Base-by-base conservation (phyloP, 2,113 vertebrate genomes). In the Notarius quadriscutis region DNA sequence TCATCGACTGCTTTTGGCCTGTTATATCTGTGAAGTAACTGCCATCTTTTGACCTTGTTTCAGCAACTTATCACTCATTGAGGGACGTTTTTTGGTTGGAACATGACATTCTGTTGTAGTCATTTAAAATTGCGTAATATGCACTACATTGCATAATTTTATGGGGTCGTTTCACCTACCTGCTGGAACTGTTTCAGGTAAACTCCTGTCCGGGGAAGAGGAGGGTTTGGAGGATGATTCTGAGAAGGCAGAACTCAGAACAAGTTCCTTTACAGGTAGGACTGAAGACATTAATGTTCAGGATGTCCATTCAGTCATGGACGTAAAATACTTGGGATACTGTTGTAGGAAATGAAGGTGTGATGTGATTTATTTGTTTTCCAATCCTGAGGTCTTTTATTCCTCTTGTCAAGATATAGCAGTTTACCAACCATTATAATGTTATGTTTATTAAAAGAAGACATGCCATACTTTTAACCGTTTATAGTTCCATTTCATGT, bases 171-270 rank as follows among this genome's bases (percentile, higher is more conserved):
- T 81, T 81, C 4, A 81, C 55, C 20, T 41, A 20, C 27, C 41
- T 67, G 51, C 7, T 89, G 71, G 63, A 53, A 89, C 72, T 71
- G 62, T 93, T 87, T 72, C 84, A 99, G 98, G 97, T 90, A 99
- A 97, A 93, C 92, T 97, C 86, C 95, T 98, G 78, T 94, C 96
- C 10, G 97, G 97, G 58, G 98, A 99, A 88, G 97, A 98, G 51
- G 97, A 97, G 17, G 94, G 95, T 50, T 94, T 99, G 85, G 98
- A 99, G 84, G 98, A 99, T 81, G 98, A 99, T 57, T 30, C 97
- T 1, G 98, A 99, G 92, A 95, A 95, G 86, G 95, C 97, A 5
- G 97, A 99, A 72, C 95, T 96, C 90, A 94, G 95, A 2, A 84
- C 95, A 65, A 91, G 96, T 0, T 93, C 95, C 0, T 98, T 99